Evolutionary conservation across 2,797 vertebrate genomes (phyloP).

Genomic region (Amazona finschi): DNA sequence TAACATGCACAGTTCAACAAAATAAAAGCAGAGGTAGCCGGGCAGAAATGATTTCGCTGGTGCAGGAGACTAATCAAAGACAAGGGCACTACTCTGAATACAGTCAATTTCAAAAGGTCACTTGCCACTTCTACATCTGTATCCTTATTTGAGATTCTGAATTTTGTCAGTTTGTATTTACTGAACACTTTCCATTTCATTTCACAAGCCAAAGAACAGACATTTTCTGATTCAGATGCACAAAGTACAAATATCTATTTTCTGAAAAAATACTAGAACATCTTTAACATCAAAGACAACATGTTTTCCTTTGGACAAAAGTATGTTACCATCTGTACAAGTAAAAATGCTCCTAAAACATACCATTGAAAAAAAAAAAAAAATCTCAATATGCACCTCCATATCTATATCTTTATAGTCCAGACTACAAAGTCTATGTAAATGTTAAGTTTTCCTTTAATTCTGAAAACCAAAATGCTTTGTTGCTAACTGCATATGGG

Average conservation of each 20-base stretch:
- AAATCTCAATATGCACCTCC: not conserved
- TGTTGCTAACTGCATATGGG: not conserved
- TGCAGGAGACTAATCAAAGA: conserved; percentile 18
- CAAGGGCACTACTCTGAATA: not conserved
- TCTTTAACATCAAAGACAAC: not conserved
- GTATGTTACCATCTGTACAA: not conserved
- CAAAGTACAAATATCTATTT: not conserved
- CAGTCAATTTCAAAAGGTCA: not conserved
- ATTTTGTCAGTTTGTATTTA: not conserved
- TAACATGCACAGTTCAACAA: conserved; percentile 21
- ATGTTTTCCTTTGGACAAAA: not conserved
- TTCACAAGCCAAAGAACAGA: not conserved
- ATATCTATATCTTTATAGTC: not conserved
- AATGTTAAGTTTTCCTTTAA: not conserved
- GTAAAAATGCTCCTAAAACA: not conserved
- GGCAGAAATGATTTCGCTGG: conserved; percentile 26
- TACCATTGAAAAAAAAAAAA: not conserved
- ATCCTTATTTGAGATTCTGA: not conserved
- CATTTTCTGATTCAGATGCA: not conserved
- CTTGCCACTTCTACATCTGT: not conserved
- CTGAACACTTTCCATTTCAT: not conserved
- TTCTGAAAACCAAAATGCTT: not conserved
- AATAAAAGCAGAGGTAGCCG: conserved; percentile 5
- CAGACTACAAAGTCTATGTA: not conserved
- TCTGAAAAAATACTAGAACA: not conserved